Evolutionary conservation across 2,888 invertebrate species (phyloP).

Genomic region (Archips crataeganus): DNA sequence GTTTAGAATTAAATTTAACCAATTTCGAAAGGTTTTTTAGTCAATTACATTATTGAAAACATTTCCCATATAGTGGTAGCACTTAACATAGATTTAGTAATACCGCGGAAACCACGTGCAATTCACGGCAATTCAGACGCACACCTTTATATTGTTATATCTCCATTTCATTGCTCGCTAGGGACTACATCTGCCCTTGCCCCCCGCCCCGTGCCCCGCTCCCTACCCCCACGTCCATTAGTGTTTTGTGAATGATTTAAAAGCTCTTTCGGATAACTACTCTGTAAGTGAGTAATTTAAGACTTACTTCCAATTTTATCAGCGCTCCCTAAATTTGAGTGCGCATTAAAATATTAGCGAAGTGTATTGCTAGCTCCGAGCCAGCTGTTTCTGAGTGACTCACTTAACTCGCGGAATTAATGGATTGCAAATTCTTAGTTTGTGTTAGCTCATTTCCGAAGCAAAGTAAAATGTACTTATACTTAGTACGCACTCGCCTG

Average conservation of each 20-base stretch:
- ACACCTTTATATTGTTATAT: constrained; percentile 84
- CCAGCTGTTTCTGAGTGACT: constrained; percentile 59
- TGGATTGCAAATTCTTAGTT: constrained; percentile 58
- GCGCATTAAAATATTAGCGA: constrained; percentile 82
- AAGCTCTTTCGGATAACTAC: constrained; percentile 87
- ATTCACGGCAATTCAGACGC: constrained; percentile 75
- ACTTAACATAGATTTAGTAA: constrained; percentile 45
- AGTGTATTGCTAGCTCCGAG: constrained; percentile 48
- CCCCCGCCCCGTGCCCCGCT: constrained; percentile 50
- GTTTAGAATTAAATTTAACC: background rate
- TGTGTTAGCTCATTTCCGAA: constrained; percentile 41
- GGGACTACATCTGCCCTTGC: constrained; percentile 77
- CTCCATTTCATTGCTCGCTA: constrained; percentile 82
- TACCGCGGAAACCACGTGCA: constrained; percentile 51
- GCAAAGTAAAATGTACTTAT: constrained; percentile 42
- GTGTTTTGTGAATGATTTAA: constrained; percentile 87
- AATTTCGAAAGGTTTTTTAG: background rate
- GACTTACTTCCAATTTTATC: constrained; percentile 85
- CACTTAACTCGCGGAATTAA: constrained; percentile 59
- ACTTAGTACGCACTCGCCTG: constrained; percentile 35
- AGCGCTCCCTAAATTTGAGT: constrained; percentile 85
- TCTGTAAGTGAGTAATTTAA: constrained; percentile 86
- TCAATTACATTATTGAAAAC: background rate
- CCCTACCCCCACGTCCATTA: constrained; percentile 82
- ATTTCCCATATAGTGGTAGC: constrained; percentile 45